Percentiles rank a stretch among this genome's conserved stretches.
Conservation (phyloP, 2,797 vertebrate species). For the Dryobates pubescens region DNA sequence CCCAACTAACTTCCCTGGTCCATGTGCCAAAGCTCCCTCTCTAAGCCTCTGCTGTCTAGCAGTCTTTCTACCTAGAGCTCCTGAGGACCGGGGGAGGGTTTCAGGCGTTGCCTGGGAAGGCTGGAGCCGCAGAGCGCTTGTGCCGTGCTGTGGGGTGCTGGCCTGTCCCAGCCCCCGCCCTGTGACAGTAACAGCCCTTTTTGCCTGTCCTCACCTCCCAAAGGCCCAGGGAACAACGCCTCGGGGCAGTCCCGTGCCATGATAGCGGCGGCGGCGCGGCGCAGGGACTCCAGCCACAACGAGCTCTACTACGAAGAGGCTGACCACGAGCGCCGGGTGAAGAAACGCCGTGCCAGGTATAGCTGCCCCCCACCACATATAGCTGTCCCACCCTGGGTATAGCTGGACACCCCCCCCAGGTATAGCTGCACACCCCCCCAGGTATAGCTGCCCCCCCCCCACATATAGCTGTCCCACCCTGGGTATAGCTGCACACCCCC, state of each 20-base stretch:
- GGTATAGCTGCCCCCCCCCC: too few relatives aligned
- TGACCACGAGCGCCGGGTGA: slow-evolving; percentile 91
- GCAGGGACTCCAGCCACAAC: slow-evolving; percentile 91
- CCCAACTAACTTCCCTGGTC: slow-evolving; percentile 4
- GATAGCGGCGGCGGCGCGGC: slow-evolving; percentile 88
- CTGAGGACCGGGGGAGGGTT: background rate
- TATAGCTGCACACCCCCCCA: too few relatives aligned
- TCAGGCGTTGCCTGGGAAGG: background rate
- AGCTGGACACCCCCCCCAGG: too few relatives aligned
- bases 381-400: too few relatives aligned
- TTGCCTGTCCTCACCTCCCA: accelerated
- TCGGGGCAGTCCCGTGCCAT: slow-evolving; percentile 90
- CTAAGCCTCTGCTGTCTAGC: background rate
- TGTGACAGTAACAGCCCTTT: background rate
- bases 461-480: too few relatives aligned
- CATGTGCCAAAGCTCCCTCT: background rate
- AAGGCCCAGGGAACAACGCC: slow-evolving; percentile 88
- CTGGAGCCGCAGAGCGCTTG: background rate
- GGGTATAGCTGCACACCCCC: too few relatives aligned
- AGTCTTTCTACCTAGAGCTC: background rate
- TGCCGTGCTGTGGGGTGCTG: background rate
- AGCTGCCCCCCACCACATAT: background rate
- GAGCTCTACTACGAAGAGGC: slow-evolving; percentile 97
- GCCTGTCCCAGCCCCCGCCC: background rate
- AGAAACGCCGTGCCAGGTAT: slow-evolving; percentile 92